Evolutionary conservation across 1,140 invertebrate genomes (phyloP).

Genomic region (Drosophila sulfurigaster): DNA sequence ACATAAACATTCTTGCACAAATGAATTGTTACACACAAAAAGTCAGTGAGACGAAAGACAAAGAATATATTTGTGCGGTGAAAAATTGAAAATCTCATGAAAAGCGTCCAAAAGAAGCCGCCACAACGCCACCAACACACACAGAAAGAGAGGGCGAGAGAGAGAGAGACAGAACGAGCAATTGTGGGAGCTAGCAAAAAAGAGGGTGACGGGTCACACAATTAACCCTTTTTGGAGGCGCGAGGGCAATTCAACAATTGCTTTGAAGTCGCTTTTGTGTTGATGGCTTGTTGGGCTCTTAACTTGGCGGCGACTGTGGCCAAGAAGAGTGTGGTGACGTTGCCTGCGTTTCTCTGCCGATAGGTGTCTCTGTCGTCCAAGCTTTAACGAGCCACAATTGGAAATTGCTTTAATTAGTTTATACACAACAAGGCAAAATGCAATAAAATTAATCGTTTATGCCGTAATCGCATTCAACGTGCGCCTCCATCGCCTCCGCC

Average conservation of each 20-base stretch:
- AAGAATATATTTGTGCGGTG: constrained; percentile 36
- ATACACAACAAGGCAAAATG: constrained; percentile 60
- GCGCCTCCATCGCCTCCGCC: neutral
- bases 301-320: neutral
- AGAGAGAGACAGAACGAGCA: neutral
- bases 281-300: constrained; percentile 13
- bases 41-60: constrained; percentile 12
- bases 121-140: constrained; percentile 15
- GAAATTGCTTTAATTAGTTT: constrained; percentile 75
- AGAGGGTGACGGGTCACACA: constrained; percentile 43
- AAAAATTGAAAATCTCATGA: constrained; percentile 55
- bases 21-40: constrained; percentile 28
- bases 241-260: constrained; percentile 46
- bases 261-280: constrained; percentile 52
- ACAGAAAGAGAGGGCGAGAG: neutral
- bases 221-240: constrained; percentile 72
- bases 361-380: constrained; percentile 15
- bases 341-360: neutral
- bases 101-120: constrained; percentile 41
- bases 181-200: neutral
- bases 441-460: constrained; percentile 79
- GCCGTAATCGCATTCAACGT: constrained; percentile 72
- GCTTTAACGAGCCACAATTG: constrained; percentile 31
- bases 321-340: constrained; percentile 9
- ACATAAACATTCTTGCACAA: constrained; percentile 31